Evolutionary conservation across 2,888 invertebrate species (phyloP).

Genomic region (Acleris cristana): DNA sequence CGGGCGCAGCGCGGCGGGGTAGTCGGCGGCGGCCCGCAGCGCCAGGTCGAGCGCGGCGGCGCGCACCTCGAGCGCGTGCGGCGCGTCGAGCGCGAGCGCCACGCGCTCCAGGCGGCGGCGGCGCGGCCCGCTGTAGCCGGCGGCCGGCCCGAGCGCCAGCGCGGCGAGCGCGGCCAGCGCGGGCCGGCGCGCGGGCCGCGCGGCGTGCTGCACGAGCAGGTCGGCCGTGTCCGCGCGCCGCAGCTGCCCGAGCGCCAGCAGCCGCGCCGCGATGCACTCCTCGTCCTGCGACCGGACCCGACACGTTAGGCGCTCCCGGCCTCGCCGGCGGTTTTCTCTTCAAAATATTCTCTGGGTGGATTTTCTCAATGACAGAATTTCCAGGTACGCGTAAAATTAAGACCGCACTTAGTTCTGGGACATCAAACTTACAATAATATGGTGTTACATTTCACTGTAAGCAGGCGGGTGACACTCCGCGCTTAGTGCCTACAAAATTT

Average conservation of each 20-base stretch:
- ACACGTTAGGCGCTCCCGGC: neutral
- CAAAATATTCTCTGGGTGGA: neutral
- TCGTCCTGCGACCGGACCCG: conserved; percentile 43
- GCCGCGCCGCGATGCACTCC: conserved; percentile 48
- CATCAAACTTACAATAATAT: too few relatives aligned
- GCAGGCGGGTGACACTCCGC: too few relatives aligned
- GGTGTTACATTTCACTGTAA: too few relatives aligned
- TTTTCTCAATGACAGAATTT: too few relatives aligned
- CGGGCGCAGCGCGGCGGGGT: conserved; percentile 39
- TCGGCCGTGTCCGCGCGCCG: conserved; percentile 53
- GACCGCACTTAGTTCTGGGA: too few relatives aligned
- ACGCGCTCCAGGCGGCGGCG: conserved; percentile 44
- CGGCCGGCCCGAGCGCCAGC: conserved; percentile 26
- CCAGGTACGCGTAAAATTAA: too few relatives aligned
- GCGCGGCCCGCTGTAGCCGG: conserved; percentile 44
- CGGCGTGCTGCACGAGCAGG: conserved; percentile 53
- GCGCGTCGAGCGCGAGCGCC: conserved; percentile 42
- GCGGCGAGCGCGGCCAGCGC: conserved; percentile 36
- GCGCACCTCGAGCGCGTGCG: conserved; percentile 54
- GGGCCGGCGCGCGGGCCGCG: conserved; percentile 31
- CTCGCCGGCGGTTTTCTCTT: neutral
- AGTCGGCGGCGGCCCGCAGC: conserved; percentile 38
- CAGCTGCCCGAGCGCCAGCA: conserved; percentile 62
- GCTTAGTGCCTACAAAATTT: too few relatives aligned
- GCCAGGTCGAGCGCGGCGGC: conserved; percentile 60